Evolutionary conservation across 2,797 vertebrate species (phyloP).

Genomic region (Sphenodon punctatus): DNA sequence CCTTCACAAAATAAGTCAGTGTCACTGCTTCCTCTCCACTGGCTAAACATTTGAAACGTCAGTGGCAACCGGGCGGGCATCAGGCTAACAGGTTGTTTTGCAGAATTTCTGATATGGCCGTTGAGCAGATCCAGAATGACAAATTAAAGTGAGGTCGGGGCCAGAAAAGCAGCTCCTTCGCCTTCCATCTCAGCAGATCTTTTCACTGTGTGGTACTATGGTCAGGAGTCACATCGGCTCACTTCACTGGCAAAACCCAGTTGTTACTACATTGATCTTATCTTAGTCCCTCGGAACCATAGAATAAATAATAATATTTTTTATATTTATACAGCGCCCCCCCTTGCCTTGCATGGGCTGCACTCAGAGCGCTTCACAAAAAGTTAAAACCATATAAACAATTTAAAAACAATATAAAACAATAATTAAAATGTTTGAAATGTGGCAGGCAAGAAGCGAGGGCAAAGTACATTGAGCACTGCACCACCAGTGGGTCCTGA

Average conservation of each 20-base stretch:
- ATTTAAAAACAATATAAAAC: too few species aligned
- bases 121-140: not conserved
- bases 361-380: too few species aligned
- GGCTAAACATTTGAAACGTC: not conserved
- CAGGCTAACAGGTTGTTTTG: not conserved
- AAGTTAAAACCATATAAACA: too few species aligned
- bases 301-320: too few species aligned
- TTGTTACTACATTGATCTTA: too few species aligned
- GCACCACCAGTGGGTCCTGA: too few species aligned
- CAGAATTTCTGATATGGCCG: not conserved
- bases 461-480: too few species aligned
- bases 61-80: not conserved
- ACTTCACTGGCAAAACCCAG: not conserved
- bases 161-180: not conserved
- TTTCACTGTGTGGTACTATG: rapidly evolving
- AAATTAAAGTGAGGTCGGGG: not conserved
- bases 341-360: too few species aligned
- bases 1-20: not conserved
- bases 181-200: not conserved
- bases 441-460: too few species aligned
- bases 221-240: not conserved
- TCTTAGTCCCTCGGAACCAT: too few species aligned
- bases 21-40: not conserved
- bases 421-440: too few species aligned
- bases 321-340: too few species aligned